Evolutionary conservation across 2,888 invertebrate species (phyloP).

Genomic region (Myopa tessellatipennis): DNA sequence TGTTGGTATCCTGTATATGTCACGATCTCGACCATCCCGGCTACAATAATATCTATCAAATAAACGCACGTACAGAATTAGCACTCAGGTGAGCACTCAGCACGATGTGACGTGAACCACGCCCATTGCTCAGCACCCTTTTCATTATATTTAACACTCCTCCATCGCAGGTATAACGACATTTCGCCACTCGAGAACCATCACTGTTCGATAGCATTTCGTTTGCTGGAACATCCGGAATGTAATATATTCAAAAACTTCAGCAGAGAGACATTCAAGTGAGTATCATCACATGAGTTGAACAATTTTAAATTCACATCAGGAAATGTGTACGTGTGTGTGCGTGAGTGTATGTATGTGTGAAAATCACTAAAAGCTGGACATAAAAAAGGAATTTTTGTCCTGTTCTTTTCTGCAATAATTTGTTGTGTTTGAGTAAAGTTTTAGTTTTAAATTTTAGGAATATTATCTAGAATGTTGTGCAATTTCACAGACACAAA

Average conservation of each 20-base stretch:
- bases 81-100: constrained; percentile 72
- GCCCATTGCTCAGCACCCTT: neutral
- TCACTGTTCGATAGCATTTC: constrained; percentile 86
- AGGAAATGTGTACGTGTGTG: neutral
- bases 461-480: too few species aligned
- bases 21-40: constrained; percentile 85
- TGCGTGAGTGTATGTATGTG: too few species aligned
- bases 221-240: constrained; percentile 81
- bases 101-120: neutral
- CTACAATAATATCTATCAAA: constrained; percentile 83
- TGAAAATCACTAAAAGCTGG: too few species aligned
- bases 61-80: constrained; percentile 85
- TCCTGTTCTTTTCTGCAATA: neutral
- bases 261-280: constrained; percentile 73
- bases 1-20: constrained; percentile 83
- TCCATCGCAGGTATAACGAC: constrained; percentile 76
- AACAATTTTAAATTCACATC: neutral
- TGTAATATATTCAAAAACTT: constrained; percentile 83
- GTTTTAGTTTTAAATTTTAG: neutral
- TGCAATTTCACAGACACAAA: too few species aligned
- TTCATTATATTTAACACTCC: neutral
- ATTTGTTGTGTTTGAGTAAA: neutral
- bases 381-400: neutral
- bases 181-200: constrained; percentile 88
- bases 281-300: constrained; percentile 52